phyloP scores from a whole-genome alignment of 2,888 invertebrate genomes.

The Globia sparganii region DNA sequence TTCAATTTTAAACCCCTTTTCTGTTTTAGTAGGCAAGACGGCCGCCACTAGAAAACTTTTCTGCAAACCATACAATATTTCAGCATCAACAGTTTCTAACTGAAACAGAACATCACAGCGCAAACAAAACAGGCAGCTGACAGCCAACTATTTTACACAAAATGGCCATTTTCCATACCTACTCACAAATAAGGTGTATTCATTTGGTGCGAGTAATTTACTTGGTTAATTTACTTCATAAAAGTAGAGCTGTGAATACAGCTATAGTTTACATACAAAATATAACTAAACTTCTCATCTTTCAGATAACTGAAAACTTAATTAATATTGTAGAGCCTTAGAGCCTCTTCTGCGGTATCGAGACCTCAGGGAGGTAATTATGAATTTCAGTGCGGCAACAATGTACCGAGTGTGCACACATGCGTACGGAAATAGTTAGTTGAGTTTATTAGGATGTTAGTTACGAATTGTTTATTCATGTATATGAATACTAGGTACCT shows the following conservation, averaged over 20 bases:
- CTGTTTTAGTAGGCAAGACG: constrained; percentile 15
- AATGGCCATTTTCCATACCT: constrained; percentile 4
- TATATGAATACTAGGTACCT: constrained; percentile 4
- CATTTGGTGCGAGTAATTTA: neutral
- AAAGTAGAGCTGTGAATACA: too few relatives aligned
- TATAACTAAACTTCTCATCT: constrained; percentile 24
- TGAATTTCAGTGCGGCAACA: constrained; percentile 50
- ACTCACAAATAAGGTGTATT: neutral
- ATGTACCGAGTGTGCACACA: constrained; percentile 16
- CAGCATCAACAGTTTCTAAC: constrained; percentile 36
- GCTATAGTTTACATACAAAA: constrained; percentile 12
- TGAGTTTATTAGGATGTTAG: constrained; percentile 15
- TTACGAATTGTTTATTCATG: constrained; percentile 27
- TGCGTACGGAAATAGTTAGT: constrained; percentile 24
- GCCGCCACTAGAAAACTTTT: constrained; percentile 28
- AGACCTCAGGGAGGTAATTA: constrained; percentile 49
- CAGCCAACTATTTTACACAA: constrained; percentile 21
- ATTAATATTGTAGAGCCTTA: constrained; percentile 55
- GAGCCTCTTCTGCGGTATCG: constrained; percentile 29
- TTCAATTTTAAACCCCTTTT: neutral
- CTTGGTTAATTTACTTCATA: neutral
- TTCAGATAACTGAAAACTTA: constrained; percentile 50
- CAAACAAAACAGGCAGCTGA: constrained; percentile 26
- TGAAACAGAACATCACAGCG: constrained; percentile 10
- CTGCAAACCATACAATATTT: constrained; percentile 27